These are phyloP conservation scores for Caenorhabditis angaria DNA, from an alignment of 2,888 invertebrate genomes.

Conservation along the genomic window DNA sequence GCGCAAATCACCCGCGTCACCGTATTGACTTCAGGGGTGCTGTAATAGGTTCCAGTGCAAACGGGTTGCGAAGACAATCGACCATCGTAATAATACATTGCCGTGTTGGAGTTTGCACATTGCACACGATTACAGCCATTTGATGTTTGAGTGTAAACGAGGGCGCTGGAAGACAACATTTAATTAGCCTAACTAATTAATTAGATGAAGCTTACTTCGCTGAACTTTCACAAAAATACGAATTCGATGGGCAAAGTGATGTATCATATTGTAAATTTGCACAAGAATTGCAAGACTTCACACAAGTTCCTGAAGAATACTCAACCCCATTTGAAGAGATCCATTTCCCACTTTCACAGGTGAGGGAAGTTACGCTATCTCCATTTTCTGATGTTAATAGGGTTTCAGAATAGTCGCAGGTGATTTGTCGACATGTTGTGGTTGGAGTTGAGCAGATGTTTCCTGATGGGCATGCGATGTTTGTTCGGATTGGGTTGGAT, in stretches of 20 bases:
- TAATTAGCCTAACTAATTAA: too few relatives aligned
- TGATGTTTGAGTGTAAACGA: slow-evolving; percentile 14
- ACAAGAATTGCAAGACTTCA: slow-evolving; percentile 8
- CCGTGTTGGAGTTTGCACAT: slow-evolving; percentile 10
- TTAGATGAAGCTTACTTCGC: too few relatives aligned
- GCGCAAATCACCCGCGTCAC: slow-evolving; percentile 14
- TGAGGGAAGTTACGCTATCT: background rate
- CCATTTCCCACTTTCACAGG: background rate
- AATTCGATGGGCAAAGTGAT: slow-evolving; percentile 5
- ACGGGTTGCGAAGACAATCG: slow-evolving; percentile 9
- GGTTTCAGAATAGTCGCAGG: background rate
- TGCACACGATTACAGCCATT: slow-evolving; percentile 15
- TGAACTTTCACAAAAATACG: slow-evolving; percentile 6
- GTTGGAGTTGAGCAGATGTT: background rate
- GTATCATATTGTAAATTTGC: background rate
- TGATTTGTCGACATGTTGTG: slow-evolving; percentile 1
- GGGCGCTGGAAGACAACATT: background rate
- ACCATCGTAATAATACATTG: slow-evolving; percentile 4
- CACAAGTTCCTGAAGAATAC: background rate
- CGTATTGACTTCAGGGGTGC: slow-evolving; percentile 4
- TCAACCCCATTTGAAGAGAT: background rate
- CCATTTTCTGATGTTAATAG: background rate
- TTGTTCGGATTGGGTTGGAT: background rate
- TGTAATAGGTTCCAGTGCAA: slow-evolving; percentile 15
- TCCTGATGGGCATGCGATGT: slow-evolving; percentile 7